Evolutionary conservation across 2,113 vertebrate species (phyloP).

Genomic region (Lasiurus cinereus): DNA sequence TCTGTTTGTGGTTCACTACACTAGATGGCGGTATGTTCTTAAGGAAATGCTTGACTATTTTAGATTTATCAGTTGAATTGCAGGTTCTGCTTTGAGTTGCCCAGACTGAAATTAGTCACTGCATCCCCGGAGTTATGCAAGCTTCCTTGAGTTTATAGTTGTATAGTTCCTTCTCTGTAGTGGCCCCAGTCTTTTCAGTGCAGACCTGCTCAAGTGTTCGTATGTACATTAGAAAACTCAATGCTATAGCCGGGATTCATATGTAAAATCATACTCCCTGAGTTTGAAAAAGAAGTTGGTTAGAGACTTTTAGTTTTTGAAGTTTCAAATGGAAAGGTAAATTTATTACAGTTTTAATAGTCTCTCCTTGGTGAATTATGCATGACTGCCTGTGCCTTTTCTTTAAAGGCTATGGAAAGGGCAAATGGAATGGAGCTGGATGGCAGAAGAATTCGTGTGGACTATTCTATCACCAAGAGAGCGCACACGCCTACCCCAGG

Average conservation of each 20-base stretch:
- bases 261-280: background rate
- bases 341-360: slow-evolving; percentile 11
- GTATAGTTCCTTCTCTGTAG: background rate
- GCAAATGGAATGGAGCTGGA: slow-evolving; percentile 97
- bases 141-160: background rate
- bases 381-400: slow-evolving; percentile 28
- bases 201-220: background rate
- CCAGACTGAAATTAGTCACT: background rate
- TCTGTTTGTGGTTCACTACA: slow-evolving; percentile 58
- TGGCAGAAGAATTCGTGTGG: slow-evolving; percentile 94
- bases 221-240: background rate
- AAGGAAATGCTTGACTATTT: background rate
- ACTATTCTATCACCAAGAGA: slow-evolving; percentile 97
- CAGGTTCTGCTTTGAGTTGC: background rate
- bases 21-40: slow-evolving; percentile 66
- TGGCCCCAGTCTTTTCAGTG: background rate
- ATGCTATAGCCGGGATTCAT: background rate
- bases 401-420: slow-evolving; percentile 94
- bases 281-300: background rate
- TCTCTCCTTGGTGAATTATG: background rate
- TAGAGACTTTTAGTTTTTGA: background rate
- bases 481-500: slow-evolving; percentile 96
- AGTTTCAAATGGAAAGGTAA: background rate
- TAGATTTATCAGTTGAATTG: background rate
- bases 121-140: background rate